phyloP scores from a whole-genome alignment of 2,113 vertebrate genomes.

The Tragelaphus imberbis region DNA sequence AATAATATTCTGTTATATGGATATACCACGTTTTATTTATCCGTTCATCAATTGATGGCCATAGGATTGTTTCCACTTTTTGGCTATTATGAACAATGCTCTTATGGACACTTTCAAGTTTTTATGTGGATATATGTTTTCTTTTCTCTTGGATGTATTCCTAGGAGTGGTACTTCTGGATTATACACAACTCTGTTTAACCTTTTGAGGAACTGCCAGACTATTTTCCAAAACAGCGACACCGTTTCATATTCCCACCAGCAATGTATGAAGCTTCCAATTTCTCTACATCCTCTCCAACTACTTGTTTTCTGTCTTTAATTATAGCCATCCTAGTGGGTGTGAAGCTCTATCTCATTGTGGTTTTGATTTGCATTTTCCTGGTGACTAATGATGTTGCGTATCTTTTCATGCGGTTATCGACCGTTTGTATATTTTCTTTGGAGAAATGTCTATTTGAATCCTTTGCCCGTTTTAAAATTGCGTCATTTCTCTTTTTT shows the following conservation, averaged over 20 bases:
- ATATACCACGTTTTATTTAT: background rate
- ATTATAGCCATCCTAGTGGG: background rate
- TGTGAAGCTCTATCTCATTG: background rate
- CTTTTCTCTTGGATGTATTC: background rate
- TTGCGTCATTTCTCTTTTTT: background rate
- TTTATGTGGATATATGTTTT: background rate
- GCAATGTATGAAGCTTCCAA: background rate
- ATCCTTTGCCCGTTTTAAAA: background rate
- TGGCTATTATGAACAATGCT: background rate
- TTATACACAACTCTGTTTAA: background rate
- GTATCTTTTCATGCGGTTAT: background rate
- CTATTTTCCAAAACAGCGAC: background rate
- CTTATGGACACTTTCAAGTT: background rate
- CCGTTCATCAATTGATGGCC: background rate
- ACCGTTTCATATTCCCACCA: background rate
- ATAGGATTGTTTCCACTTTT: background rate
- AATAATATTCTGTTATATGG: background rate
- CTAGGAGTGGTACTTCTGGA: background rate
- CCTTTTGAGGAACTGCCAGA: background rate
- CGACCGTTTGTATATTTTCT: background rate
- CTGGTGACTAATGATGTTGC: background rate
- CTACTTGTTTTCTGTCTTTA: background rate
- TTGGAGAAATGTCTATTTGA: background rate
- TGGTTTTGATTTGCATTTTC: constrained; percentile 10
- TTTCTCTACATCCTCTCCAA: background rate